Base-by-base conservation (phyloP, 2,113 vertebrate genomes). In the Tetrao urogallus region DNA sequence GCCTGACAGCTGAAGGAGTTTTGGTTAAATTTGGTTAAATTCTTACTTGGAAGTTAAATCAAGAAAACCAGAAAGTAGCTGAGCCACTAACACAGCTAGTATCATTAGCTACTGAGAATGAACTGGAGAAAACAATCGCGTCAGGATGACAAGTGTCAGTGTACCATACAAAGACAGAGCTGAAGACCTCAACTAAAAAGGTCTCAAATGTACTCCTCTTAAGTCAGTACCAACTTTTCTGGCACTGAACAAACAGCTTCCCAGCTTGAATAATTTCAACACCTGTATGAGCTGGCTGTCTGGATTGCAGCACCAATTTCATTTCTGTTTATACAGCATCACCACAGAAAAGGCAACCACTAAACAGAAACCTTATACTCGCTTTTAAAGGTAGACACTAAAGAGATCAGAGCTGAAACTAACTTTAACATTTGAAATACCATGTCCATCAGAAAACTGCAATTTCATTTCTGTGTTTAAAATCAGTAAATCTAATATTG, bases 41-140 rank as follows among this genome's bases (percentile, higher is more conserved):
- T 92, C 95, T 86, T 61, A 82, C 86, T 94, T 83, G 48, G 50
- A 50, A 83, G 50, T 30, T 92, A 70, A 92, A 81, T 67, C 92
- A 84, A 86, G 57, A 70, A 94, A 92, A 92, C 90, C 28, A 47
- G 81, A 92, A 32, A 67, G 36, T 38, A 91, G 42, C 70, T 75
- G 74, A 86, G 74, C 57, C 65, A 77, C 58, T 88, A 90, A 89
- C 38, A 75, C 65, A 63, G 56, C 10, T 14, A 50, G 10, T 86
- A 21, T 30, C 76, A 74, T 88, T 90, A 88, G 40, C 58, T 73
- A 77, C 24, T 86, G 70, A 74, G 56, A 63, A 88, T 21, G 21
- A 88, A 73, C 40, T 40, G 77, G 13, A 93, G 54, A 90, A 88
- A 90, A 40, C 34, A 82, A 38, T 30, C 52, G 30, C 7, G 32